Base-by-base conservation (phyloP, 2,113 vertebrate species). In the Odocoileus hemionus region DNA sequence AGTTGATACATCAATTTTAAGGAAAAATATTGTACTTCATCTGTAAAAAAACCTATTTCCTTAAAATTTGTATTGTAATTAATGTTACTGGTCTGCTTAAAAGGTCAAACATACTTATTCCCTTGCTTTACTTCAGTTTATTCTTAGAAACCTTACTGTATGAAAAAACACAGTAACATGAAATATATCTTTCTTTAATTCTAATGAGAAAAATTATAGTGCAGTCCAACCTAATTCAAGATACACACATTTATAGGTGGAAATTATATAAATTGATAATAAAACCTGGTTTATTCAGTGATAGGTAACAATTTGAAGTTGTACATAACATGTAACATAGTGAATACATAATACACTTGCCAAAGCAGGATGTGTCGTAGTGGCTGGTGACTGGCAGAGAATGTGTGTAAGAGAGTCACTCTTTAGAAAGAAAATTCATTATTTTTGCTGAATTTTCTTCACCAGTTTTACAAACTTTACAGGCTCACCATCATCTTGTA, bases 131-230 rank as follows among this genome's bases (percentile, higher is more conserved):
- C 43, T 83, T 80, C 55, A 55, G 39, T 67, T 93, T 78, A 89
- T 91, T 54, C 19, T 30, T 45, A 36, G 91, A 92, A 93, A 57
- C 23, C 16, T 43, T 92, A 33, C 30, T 55, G 30, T 78, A 70
- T 36, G 70, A 89, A 61, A 94, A 86, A 93, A 86, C 55, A 10
- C 12, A 17, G 60, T 78, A 28, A 61, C 23, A 47, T 74, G 6
- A 88, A 86, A 96, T 14, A 52, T 33, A 54, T 33, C 33, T 95
- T 58, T 30, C 23, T 86, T 95, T 94, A 96, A 92, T 79, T 95
- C 89, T 87, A 90, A 93, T 64, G 64, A 79, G 74, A 78, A 86
- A 83, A 95, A 94, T 84, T 80, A 87, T 54, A 26, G 52, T 52
- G 47, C 7, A 85, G 52, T 43, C 45, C 19, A 95, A 55, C 7